Evolutionary conservation across 2,113 vertebrate species (phyloP).

Genomic region (Gopherus evgoodei): DNA sequence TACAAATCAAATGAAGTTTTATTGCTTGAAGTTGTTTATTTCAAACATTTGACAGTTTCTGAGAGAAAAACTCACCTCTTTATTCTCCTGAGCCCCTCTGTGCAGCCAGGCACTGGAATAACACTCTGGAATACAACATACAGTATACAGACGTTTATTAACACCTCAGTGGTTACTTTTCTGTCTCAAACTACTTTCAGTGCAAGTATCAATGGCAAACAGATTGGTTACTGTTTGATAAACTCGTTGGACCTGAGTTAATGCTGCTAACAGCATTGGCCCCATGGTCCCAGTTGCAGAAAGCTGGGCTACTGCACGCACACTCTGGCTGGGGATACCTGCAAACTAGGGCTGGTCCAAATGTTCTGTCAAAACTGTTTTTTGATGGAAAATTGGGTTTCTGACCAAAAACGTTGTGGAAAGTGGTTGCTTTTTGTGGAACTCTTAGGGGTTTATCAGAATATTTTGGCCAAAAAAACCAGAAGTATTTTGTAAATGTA

Average conservation of each 20-base stretch:
- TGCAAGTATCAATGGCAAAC: background rate
- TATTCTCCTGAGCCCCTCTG: background rate
- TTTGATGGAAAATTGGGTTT: background rate
- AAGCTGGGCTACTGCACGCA: background rate
- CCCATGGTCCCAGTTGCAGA: background rate
- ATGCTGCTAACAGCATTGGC: background rate
- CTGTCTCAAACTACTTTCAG: background rate
- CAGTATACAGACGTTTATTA: background rate
- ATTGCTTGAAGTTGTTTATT: conserved; percentile 32
- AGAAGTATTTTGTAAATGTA: background rate
- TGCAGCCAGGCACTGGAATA: background rate
- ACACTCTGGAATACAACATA: background rate
- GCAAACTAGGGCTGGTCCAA: background rate
- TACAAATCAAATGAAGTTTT: background rate
- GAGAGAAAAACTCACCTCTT: background rate
- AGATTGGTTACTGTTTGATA: background rate
- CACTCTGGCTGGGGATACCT: background rate
- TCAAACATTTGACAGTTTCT: background rate
- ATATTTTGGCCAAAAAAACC: background rate
- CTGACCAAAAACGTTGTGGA: background rate
- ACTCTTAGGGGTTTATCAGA: background rate
- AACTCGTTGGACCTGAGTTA: background rate
- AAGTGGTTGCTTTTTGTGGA: background rate
- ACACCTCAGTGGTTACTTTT: background rate
- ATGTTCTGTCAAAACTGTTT: background rate